Evolutionary conservation across 2,797 vertebrate genomes (phyloP).

Genomic region (Linurgus olivaceus): DNA sequence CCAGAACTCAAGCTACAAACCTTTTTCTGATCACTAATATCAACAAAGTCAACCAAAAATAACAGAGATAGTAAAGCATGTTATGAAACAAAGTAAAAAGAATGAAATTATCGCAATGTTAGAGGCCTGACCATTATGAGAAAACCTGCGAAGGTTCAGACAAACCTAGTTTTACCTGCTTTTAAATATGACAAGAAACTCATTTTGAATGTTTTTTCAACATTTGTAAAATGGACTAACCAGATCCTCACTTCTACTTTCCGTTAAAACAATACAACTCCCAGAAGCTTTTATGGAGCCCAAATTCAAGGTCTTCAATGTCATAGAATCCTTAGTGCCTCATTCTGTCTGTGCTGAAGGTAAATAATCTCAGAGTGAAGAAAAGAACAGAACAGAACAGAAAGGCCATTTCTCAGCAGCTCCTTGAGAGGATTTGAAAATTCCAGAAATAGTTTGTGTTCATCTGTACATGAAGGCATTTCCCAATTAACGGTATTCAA

Average conservation of each 20-base stretch:
- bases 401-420: background rate
- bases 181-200: background rate
- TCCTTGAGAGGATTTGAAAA: background rate
- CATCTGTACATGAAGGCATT: background rate
- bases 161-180: background rate
- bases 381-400: background rate
- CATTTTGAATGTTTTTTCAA: background rate
- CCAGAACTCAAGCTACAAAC: background rate
- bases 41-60: background rate
- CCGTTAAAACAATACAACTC: background rate
- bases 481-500: background rate
- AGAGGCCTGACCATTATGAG: background rate
- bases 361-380: background rate
- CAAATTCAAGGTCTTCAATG: background rate
- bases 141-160: background rate
- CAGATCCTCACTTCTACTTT: background rate
- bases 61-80: background rate
- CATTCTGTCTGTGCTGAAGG: background rate
- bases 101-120: background rate
- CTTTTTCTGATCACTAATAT: background rate
- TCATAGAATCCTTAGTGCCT: background rate
- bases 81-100: background rate
- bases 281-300: background rate
- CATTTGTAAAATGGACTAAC: background rate
- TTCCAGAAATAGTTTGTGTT: background rate